Percentiles rank a stretch among this genome's conserved stretches.
These are phyloP conservation scores for Hydrotaea cyrtoneurina DNA, from an alignment of 2,888 invertebrate species.

Conservation along the genomic window DNA sequence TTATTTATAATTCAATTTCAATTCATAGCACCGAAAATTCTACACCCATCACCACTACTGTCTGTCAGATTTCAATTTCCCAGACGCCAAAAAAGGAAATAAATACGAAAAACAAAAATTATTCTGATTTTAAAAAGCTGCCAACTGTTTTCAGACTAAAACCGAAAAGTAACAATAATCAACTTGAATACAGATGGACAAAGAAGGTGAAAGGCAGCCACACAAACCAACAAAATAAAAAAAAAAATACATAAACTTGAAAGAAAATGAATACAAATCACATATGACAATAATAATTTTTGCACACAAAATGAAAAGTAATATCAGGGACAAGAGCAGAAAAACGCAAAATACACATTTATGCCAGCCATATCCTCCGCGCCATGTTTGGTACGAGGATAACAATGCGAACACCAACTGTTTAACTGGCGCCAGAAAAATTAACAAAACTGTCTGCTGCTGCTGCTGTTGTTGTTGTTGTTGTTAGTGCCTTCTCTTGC, in stretches of 20 bases:
- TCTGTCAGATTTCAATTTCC: background rate
- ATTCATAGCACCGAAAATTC: no score
- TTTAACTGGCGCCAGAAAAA: slow-evolving; percentile 69
- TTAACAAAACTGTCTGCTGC: slow-evolving; percentile 66
- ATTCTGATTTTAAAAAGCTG: background rate
- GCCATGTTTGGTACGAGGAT: background rate
- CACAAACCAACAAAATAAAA: background rate
- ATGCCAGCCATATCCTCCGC: slow-evolving; percentile 4
- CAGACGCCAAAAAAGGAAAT: background rate
- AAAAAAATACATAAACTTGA: background rate
- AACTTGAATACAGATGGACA: background rate
- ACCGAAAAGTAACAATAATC: background rate
- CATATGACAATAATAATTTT: slow-evolving; percentile 29
- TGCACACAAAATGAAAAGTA: slow-evolving; percentile 28
- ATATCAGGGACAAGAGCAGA: slow-evolving; percentile 4
- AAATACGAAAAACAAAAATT: background rate
- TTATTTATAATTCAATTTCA: no score
- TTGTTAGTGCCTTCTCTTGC: slow-evolving; percentile 17
- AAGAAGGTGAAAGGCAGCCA: no score
- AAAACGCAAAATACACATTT: slow-evolving; percentile 10
- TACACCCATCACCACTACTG: no score
- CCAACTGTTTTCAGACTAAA: background rate
- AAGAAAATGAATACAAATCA: slow-evolving; percentile 9
- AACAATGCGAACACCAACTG: slow-evolving; percentile 67
- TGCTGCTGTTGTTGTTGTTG: no score